Conservation (phyloP, 2,797 vertebrate species). For the Podarcis siculus region DNA sequence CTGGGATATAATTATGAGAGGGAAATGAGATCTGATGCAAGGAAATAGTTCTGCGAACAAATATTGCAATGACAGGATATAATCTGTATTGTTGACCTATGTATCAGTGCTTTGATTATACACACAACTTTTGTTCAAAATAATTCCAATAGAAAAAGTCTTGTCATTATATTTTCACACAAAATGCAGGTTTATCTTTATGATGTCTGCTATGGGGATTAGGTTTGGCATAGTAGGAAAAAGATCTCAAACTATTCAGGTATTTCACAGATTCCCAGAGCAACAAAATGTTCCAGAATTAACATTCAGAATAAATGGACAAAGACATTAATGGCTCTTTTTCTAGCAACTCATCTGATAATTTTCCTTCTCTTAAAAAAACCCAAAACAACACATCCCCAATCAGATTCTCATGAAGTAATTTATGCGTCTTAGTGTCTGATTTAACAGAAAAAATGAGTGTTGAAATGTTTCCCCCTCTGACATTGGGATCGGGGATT, state of each 20-base stretch:
- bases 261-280: neutral
- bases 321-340: neutral
- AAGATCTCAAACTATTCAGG: neutral
- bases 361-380: neutral
- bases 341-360: neutral
- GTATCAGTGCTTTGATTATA: conserved; percentile 46
- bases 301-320: neutral
- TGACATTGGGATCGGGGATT: neutral
- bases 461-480: conserved; percentile 10
- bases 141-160: neutral
- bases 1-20: conserved; percentile 46
- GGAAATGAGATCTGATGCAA: conserved; percentile 21
- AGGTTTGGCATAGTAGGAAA: neutral
- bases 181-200: conserved; percentile 19
- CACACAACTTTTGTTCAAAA: conserved; percentile 27
- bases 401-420: neutral
- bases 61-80: conserved; percentile 23
- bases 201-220: neutral
- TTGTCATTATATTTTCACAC: conserved; percentile 21
- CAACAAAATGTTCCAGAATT: neutral
- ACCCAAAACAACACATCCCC: neutral
- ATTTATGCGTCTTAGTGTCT: neutral
- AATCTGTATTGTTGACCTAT: conserved; percentile 12
- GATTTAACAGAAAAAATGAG: neutral
- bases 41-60: conserved; percentile 17